Evolutionary conservation across 1,140 invertebrate genomes (phyloP).

Genomic region (Propsilocerus akamusi): DNA sequence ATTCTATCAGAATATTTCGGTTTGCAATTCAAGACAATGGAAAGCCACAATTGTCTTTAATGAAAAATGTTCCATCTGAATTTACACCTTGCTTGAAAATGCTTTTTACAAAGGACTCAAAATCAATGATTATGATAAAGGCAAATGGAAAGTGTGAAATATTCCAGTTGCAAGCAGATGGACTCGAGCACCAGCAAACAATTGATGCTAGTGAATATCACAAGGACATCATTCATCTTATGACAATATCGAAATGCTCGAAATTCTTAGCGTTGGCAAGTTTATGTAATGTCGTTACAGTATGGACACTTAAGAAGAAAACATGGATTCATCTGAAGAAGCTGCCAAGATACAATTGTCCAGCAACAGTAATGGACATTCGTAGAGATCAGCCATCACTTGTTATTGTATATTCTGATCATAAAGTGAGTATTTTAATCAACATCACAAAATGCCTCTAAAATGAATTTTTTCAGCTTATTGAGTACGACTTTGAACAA

Average conservation of each 20-base stretch:
- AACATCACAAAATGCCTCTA: not conserved
- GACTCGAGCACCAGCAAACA: conserved; percentile 17
- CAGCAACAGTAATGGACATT: conserved; percentile 43
- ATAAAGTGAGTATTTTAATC: conserved; percentile 32
- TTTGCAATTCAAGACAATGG: conserved; percentile 25
- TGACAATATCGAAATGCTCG: conserved; percentile 22
- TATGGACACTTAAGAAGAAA: conserved; percentile 31
- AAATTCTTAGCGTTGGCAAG: conserved; percentile 43
- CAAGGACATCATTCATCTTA: conserved; percentile 8
- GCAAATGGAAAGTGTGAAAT: conserved; percentile 15
- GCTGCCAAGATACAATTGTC: conserved; percentile 42
- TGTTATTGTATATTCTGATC: conserved; percentile 49
- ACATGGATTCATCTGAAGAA: conserved; percentile 29
- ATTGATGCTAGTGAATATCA: conserved; percentile 9
- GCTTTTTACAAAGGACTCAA: conserved; percentile 25
- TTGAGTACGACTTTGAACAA: conserved; percentile 43
- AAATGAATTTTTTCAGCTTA: conserved; percentile 28
- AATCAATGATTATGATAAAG: conserved; percentile 18
- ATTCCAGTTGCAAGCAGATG: conserved; percentile 23
- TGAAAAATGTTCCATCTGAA: conserved; percentile 24
- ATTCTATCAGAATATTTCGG: conserved; percentile 41
- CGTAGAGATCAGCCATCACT: conserved; percentile 32
- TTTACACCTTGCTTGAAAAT: conserved; percentile 25
- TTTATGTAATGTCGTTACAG: conserved; percentile 31
- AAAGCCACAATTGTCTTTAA: conserved; percentile 24